Evolutionary conservation across 2,888 invertebrate species (phyloP), one percentile per base, ranked within the genome.

Genomic region (Hedya salicella): DNA sequence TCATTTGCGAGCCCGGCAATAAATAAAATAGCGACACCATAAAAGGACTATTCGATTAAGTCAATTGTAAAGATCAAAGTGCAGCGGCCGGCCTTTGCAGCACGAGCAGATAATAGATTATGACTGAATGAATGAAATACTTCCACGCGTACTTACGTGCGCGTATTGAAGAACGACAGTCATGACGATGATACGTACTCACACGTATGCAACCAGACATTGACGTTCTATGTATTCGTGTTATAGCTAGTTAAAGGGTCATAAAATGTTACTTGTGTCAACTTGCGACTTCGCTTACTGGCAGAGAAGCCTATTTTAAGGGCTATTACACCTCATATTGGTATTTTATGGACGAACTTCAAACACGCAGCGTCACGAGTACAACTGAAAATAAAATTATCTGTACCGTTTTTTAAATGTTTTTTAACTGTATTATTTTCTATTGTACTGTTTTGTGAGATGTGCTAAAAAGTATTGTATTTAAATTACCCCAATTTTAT

Each of bases 11-110:
- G 70, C 71, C 78, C 69, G 72, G 69, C 76, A 75, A 72, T 74
- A 71, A 70, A 78, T 81, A 78, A 80, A 78, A 76, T 76, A 76
- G 79, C 82, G 80, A 82, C 83, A 75, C 81, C 82, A 77, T 78
- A 78, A 76, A 76, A 78, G 80, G 78, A 76, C 75, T 76, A 87
- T 86, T 85, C 80, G 81, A 88, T 88, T 88, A 85, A 81, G 78
- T 82, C 86, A 85, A 88, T 88, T 86, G 85, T 69, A 68, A 68
- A 75, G 82, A 81, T 82, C 79, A 82, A 81, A 82, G 81, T 78
- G 78, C 78, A 71, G 71, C 75, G 71, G 70, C 70, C 57, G 69
- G 49, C 68, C 42, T 60, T 19, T 32, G 65, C 61, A 48, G 68
- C 67, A 69, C 64, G 60, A 25, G 52, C 67, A 73, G 80, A 80